phyloP scores from a whole-genome alignment of 1,140 invertebrate genomes.

The Nephila pilipes region DNA sequence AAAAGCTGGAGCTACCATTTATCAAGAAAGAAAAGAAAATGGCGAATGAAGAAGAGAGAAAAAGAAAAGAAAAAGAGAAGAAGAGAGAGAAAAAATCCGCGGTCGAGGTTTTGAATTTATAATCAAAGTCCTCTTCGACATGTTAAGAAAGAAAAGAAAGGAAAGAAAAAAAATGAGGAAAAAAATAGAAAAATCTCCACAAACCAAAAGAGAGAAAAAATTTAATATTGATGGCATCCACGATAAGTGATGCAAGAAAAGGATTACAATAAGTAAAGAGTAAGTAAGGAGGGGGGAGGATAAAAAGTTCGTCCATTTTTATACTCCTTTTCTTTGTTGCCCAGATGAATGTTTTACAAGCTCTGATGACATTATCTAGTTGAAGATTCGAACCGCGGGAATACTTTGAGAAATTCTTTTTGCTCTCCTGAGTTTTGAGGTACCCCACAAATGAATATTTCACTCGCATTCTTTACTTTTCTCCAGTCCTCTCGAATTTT shows the following conservation, averaged over 20 bases:
- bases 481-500: conserved; percentile 10
- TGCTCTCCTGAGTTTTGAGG: conserved; percentile 7
- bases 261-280: conserved; percentile 62
- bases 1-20: conserved; percentile 47
- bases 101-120: conserved; percentile 71
- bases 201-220: conserved; percentile 45
- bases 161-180: not conserved
- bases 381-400: conserved; percentile 57
- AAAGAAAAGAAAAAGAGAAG: not conserved
- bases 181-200: not conserved
- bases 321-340: conserved; percentile 67
- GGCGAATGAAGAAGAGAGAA: conserved; percentile 43
- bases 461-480: conserved; percentile 41
- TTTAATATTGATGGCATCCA: conserved; percentile 72
- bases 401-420: conserved; percentile 51
- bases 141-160: conserved; percentile 36
- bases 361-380: conserved; percentile 66
- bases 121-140: conserved; percentile 70
- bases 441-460: conserved; percentile 24
- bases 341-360: conserved; percentile 72
- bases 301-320: conserved; percentile 54
- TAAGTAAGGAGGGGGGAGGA: not conserved
- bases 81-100: conserved; percentile 18
- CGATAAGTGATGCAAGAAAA: conserved; percentile 71
- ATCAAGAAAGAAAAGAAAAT: conserved; percentile 60